Conservation (phyloP, 2,888 invertebrate genomes). For the Beris morrisii region DNA sequence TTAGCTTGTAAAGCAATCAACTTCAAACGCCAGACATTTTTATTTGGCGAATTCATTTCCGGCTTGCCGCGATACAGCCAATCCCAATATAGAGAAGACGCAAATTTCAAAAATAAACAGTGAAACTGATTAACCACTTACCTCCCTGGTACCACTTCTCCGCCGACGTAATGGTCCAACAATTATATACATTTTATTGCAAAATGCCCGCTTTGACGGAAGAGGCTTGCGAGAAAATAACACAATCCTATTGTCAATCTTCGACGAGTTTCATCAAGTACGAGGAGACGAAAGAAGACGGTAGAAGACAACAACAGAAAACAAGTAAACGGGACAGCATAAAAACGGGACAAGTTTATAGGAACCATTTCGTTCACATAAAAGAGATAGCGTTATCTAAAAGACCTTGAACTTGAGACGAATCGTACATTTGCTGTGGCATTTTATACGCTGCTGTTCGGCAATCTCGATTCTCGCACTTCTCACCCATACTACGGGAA, state of each 20-base stretch:
- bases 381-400: constrained; percentile 49
- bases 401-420: constrained; percentile 59
- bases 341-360: constrained; percentile 38
- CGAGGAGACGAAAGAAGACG: neutral
- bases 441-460: neutral
- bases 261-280: too few species aligned
- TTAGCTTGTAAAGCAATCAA: too few species aligned
- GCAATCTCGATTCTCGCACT: neutral
- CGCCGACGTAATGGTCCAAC: too few species aligned
- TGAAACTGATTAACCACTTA: neutral
- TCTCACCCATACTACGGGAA: neutral
- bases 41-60: constrained; percentile 29
- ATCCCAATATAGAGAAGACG: constrained; percentile 3
- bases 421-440: constrained; percentile 43
- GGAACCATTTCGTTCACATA: constrained; percentile 28
- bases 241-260: too few species aligned
- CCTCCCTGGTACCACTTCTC: too few species aligned
- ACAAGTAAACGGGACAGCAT: too few species aligned
- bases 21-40: constrained; percentile 16
- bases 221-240: too few species aligned
- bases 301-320: constrained; percentile 11
- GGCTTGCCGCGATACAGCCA: constrained; percentile 12
- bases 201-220: too few species aligned
- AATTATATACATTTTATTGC: too few species aligned
- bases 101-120: constrained; percentile 23